Conservation (phyloP, 2,888 invertebrate species). For the Dioctria rufipes region DNA sequence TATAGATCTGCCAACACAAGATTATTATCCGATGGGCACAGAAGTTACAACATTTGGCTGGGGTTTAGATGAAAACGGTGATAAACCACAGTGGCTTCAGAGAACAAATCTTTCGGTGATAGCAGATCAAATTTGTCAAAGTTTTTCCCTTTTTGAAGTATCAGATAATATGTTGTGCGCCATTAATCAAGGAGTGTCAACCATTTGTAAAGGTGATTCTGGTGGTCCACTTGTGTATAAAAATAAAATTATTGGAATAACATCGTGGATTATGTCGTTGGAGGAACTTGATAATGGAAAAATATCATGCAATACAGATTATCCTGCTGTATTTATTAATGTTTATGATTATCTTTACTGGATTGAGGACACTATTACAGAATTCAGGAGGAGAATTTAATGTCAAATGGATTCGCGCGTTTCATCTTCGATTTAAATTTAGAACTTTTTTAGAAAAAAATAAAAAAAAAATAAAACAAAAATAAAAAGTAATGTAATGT, state of each 20-base stretch:
- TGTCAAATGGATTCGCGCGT: too few species aligned
- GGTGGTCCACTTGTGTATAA: conserved; percentile 2
- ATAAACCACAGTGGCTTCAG: neutral
- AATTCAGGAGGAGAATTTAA: neutral
- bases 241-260: neutral
- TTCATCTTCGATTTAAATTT: too few species aligned
- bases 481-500: too few species aligned
- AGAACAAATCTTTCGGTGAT: neutral
- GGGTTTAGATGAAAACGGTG: neutral
- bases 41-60: neutral
- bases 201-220: conserved; percentile 6
- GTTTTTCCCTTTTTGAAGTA: neutral
- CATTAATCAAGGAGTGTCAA: neutral
- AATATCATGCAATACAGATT: neutral
- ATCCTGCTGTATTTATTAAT: conserved; percentile 2
- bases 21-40: neutral
- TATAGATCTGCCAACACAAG: neutral
- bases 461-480: too few species aligned
- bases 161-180: neutral
- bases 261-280: neutral
- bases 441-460: too few species aligned
- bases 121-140: neutral
- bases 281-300: neutral
- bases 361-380: neutral
- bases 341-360: neutral